phyloP scores from a whole-genome alignment of 2,888 invertebrate species.

The Dasypolia templi region DNA sequence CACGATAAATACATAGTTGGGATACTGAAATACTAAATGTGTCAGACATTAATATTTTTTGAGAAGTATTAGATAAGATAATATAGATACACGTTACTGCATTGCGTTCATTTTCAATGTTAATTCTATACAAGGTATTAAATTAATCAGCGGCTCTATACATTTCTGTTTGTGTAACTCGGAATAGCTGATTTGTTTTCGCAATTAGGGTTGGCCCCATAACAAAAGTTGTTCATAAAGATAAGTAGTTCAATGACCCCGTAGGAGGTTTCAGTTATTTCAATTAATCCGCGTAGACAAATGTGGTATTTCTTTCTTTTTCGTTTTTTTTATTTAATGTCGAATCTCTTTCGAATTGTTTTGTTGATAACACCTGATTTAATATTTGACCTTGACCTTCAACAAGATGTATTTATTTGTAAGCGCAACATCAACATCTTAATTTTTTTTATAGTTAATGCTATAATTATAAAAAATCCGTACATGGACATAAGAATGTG shows the following conservation, averaged over 20 bases:
- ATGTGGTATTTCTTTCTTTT: not conserved
- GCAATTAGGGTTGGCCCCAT: not conserved
- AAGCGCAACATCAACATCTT: not conserved
- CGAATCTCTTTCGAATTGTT: too few relatives aligned
- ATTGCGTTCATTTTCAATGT: not conserved
- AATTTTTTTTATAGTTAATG: not conserved
- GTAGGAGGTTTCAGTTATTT: not conserved
- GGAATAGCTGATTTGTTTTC: not conserved
- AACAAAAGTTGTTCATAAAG: not conserved
- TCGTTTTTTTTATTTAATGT: too few relatives aligned
- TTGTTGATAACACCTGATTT: not conserved
- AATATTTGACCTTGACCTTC: conserved; percentile 22
- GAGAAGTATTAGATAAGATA: not conserved
- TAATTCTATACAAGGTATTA: not conserved
- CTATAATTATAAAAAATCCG: not conserved
- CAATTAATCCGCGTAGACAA: not conserved
- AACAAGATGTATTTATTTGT: not conserved
- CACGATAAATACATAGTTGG: not conserved
- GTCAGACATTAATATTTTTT: not conserved
- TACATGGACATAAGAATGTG: not conserved
- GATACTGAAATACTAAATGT: not conserved
- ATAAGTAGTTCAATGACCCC: not conserved
- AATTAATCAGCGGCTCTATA: not conserved
- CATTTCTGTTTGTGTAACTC: not conserved
- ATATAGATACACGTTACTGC: too few relatives aligned